These are phyloP conservation scores for Platanista minor DNA, from an alignment of 2,113 vertebrate species.

Conservation along the genomic window DNA sequence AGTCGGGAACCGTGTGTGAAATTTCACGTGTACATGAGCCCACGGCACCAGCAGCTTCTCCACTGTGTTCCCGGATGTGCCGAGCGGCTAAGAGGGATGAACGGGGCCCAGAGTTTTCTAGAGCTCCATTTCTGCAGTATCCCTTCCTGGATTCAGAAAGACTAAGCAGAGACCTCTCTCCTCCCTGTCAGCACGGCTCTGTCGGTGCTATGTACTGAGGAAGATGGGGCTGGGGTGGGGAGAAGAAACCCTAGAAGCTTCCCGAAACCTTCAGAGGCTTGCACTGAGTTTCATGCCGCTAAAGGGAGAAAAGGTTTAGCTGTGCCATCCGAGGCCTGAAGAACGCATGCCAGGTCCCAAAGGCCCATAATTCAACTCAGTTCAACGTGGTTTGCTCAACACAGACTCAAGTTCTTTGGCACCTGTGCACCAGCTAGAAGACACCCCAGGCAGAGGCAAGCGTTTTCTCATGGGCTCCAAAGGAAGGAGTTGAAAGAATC, in stretches of 20 bases:
- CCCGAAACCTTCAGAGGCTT: background rate
- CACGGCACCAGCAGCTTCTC: fast-evolving
- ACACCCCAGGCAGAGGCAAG: background rate
- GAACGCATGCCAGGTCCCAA: background rate
- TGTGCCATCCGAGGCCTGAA: background rate
- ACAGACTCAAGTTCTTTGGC: too few species aligned
- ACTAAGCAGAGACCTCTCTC: background rate
- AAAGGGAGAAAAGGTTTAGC: background rate
- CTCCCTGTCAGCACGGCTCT: background rate
- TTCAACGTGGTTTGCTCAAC: background rate
- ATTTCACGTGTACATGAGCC: background rate
- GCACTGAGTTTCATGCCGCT: background rate
- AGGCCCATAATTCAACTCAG: background rate
- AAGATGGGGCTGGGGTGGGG: background rate
- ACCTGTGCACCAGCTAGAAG: background rate
- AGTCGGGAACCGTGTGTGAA: fast-evolving
- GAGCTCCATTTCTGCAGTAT: background rate
- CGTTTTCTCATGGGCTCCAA: background rate
- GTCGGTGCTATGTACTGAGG: background rate
- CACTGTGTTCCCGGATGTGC: fast-evolving
- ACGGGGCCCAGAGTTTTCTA: fast-evolving
- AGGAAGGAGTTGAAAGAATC: fast-evolving
- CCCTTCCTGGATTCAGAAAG: background rate
- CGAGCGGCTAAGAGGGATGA: background rate
- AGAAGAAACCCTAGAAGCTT: background rate